Conservation (phyloP, 2,888 invertebrate species). For the Adelphocoris suturalis region DNA sequence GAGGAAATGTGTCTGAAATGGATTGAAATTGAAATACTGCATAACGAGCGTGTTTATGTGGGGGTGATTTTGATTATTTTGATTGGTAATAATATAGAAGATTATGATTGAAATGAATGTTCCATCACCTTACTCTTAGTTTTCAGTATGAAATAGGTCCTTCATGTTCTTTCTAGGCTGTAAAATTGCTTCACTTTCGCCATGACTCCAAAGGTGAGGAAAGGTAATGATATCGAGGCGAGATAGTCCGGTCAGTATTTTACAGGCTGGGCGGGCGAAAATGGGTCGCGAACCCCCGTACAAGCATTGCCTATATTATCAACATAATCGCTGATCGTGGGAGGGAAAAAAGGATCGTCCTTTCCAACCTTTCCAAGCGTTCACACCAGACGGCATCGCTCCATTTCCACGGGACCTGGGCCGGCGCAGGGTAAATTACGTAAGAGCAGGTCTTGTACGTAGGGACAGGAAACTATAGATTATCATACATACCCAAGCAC, state of each 20-base stretch:
- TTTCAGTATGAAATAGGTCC: neutral
- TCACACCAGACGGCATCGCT: slow-evolving; percentile 29
- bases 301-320: slow-evolving; percentile 17
- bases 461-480: slow-evolving; percentile 39
- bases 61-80: too few relatives aligned
- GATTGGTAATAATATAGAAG: too few relatives aligned
- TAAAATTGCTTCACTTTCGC: neutral
- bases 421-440: slow-evolving; percentile 1
- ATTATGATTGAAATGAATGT: too few relatives aligned
- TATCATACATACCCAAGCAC: slow-evolving; percentile 38
- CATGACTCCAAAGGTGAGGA: neutral
- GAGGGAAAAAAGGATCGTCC: slow-evolving; percentile 33
- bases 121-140: too few relatives aligned
- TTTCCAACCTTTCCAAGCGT: neutral
- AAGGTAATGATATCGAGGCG: neutral
- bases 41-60: too few relatives aligned
- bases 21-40: too few relatives aligned
- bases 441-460: slow-evolving; percentile 28
- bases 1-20: too few relatives aligned
- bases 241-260: slow-evolving; percentile 27
- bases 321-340: slow-evolving; percentile 42
- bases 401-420: slow-evolving; percentile 7
- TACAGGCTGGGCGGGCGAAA: neutral
- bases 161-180: neutral
- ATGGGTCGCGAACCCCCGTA: slow-evolving; percentile 36